Conservation (phyloP, 2,888 invertebrate species). For the Drosophila paracracens region DNA sequence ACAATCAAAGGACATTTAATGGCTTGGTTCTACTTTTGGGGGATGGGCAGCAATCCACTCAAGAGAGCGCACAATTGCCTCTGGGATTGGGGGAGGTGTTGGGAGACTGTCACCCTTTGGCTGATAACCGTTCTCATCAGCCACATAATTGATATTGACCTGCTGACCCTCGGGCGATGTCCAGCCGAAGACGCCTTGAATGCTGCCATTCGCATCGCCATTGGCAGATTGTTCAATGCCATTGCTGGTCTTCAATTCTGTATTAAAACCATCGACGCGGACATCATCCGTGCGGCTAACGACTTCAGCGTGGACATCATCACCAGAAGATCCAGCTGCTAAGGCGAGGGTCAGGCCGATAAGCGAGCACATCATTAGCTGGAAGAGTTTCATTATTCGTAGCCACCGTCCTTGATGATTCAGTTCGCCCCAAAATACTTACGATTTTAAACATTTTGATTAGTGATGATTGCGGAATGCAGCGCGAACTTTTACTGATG, state of each 20-base stretch:
- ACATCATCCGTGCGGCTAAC: not conserved
- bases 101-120: not conserved
- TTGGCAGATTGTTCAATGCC: not conserved
- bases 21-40: accelerated
- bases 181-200: not conserved
- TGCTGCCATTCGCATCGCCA: not conserved
- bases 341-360: not conserved
- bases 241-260: not conserved
- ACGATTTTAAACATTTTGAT: constrained; percentile 12
- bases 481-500: not conserved
- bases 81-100: not conserved
- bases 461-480: not conserved
- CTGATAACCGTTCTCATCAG: constrained; percentile 7
- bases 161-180: not conserved
- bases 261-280: not conserved
- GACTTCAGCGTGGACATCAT: not conserved
- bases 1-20: not conserved
- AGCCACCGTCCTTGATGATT: not conserved
- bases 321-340: not conserved
- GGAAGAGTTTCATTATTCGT: not conserved
- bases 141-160: not conserved
- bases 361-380: constrained; percentile 1
- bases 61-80: not conserved
- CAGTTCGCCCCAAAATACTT: not conserved
- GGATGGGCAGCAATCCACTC: not conserved